Conservation (phyloP, 2,888 invertebrate genomes). For the Xylophagus ater region DNA sequence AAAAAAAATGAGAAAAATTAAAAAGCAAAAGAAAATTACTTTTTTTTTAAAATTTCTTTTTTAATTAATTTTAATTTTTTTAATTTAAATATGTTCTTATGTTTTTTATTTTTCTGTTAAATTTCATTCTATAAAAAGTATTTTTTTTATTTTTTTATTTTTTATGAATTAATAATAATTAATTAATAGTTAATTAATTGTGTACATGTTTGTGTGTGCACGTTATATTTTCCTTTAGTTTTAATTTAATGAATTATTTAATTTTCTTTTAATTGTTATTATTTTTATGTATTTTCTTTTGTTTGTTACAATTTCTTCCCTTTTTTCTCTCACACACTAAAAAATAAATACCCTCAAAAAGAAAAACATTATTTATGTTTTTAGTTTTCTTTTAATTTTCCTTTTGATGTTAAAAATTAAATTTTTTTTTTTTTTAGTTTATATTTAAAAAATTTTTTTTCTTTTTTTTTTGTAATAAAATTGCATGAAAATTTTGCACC, state of each 20-base stretch:
- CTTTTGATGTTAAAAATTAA: neutral
- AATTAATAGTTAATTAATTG: constrained; percentile 2
- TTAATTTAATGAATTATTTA: no score
- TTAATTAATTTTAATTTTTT: constrained; percentile 15
- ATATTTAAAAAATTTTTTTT: no score
- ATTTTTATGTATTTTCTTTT: no score
- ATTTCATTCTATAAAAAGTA: constrained; percentile 2
- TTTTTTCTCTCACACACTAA: no score
- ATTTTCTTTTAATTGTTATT: no score
- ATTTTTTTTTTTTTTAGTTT: no score
- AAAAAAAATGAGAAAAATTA: constrained; percentile 15
- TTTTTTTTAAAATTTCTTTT: constrained; percentile 22
- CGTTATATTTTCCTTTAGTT: no score
- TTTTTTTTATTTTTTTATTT: constrained; percentile 5
- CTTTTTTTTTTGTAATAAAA: no score
- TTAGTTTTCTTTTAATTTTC: neutral
- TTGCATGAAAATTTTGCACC: no score
- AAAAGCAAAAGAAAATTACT: constrained; percentile 11
- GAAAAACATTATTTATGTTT: neutral
- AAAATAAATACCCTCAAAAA: no score
- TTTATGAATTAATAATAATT: constrained; percentile 1
- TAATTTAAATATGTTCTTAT: constrained; percentile 8
- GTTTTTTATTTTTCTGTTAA: constrained; percentile 6
- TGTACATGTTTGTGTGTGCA: constrained; percentile 17
- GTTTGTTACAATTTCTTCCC: no score